These are phyloP conservation scores for Anser cygnoides DNA, from an alignment of 2,113 vertebrate genomes.

Conservation along the genomic window DNA sequence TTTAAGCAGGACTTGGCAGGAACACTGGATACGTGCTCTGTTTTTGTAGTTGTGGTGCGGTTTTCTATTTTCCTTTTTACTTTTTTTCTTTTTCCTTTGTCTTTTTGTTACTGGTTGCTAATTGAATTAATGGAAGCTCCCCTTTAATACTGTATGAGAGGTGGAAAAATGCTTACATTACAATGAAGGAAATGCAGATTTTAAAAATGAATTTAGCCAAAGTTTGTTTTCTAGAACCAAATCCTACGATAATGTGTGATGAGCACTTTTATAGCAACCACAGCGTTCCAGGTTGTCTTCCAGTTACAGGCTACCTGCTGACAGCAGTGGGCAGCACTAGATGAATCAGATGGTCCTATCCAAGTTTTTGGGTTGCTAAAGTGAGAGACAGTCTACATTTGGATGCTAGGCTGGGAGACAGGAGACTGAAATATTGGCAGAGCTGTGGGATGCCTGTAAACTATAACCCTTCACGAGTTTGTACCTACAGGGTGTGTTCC, in stretches of 20 bases:
- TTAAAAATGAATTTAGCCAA: not conserved
- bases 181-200: not conserved
- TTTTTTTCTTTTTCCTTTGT: not conserved
- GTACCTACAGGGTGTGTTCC: not conserved
- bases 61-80: not conserved
- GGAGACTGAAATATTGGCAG: not conserved
- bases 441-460: not conserved
- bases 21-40: not conserved
- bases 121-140: not conserved
- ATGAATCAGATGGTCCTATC: not conserved
- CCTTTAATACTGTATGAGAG: not conserved
- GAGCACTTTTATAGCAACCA: not conserved
- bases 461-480: not conserved
- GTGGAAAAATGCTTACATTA: not conserved
- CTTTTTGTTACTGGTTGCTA: not conserved
- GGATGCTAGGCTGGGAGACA: fast-evolving
- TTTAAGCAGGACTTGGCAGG: not conserved
- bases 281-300: not conserved
- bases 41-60: not conserved
- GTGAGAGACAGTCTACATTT: not conserved
- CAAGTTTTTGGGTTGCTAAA: not conserved
- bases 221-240: not conserved
- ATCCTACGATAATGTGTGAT: not conserved
- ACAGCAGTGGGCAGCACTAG: not conserved
- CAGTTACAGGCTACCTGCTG: not conserved